Percentiles rank a stretch among this genome's conserved stretches.
Conservation (phyloP, 2,113 vertebrate genomes). For the Galbula dea region DNA sequence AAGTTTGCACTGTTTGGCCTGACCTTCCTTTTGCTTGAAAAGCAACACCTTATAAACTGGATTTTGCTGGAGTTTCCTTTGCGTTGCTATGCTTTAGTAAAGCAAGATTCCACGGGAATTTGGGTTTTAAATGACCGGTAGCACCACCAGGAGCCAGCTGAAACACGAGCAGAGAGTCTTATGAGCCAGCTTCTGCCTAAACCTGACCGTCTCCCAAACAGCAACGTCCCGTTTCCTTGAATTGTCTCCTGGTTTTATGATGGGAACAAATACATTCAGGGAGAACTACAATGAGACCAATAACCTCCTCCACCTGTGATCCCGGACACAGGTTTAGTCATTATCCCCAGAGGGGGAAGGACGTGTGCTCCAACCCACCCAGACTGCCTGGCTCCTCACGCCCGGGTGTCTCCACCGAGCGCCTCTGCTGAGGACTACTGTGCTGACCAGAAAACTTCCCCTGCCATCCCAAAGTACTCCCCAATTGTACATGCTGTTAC, state of each 20-base stretch:
- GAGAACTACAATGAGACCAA: background rate
- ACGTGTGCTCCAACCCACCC: background rate
- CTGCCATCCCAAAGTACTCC: fast-evolving
- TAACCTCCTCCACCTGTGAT: background rate
- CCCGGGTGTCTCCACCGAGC: background rate
- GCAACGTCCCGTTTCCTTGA: background rate
- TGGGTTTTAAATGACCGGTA: background rate
- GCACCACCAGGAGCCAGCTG: background rate
- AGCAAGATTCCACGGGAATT: background rate
- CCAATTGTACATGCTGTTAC: background rate
- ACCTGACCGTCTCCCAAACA: fast-evolving
- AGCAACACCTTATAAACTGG: background rate
- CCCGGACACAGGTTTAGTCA: background rate
- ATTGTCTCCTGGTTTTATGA: background rate
- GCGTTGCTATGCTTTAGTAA: background rate
- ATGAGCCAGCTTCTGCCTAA: background rate
- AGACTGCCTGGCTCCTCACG: fast-evolving
- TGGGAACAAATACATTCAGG: background rate
- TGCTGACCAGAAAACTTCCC: fast-evolving
- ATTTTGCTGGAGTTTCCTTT: background rate
- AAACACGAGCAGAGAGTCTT: background rate
- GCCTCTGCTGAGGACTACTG: fast-evolving
- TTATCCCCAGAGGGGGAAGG: background rate
- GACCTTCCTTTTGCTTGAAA: background rate
- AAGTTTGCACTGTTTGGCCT: background rate